Evolutionary conservation across 2,797 vertebrate genomes (phyloP), one percentile per base, ranked within the genome.

Genomic region (Schizopygopsis pylzovi): DNA sequence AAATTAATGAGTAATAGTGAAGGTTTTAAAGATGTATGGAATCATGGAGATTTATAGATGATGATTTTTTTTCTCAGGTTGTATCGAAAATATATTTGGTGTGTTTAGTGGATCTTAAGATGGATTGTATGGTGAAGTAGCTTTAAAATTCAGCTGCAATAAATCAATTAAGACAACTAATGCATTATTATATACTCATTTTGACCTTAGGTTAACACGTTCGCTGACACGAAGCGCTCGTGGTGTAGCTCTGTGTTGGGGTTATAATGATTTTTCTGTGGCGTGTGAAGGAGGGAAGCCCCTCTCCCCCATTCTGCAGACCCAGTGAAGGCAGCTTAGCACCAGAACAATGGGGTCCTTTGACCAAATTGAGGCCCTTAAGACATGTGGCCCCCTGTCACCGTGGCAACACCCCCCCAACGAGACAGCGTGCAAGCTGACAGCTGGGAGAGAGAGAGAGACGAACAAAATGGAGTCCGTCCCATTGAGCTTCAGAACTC

Each of bases 361-460:
- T 96, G 94, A 96, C 94, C 93, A 93, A 93, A 94, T 91, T 89
- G 93, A 95, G 94, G 92, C 95, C 95, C 95, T 95, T 91, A 95
- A 96, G 96, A 96, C 94, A 95, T 95, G 95, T 95, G 96, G 95
- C 95, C 95, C 95, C 95, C 93, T 94, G 93, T 96, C 95, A 95
- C 96, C 94, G 93, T 95, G 95, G 95, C 95, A 96, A 96, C 96
- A 43, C 72, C 70, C 37, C 25, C 93, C 94, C 93, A 93, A 92
- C 93, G 93, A 93, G 94, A 95, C 92, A 85, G 90, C 89, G 91
- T 85, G 89, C 76, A 75, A 93, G 93, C 94, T 94, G 95, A 95
- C 96, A 96, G 96, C 95, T 96, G 95, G 94, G n/a, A n/a, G n/a
- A 93, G 93, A 92, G 92, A 93, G 92, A 92, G 93, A 92, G 91